Evolutionary conservation across 2,113 vertebrate species (phyloP).

Genomic region (Lynx canadensis): DNA sequence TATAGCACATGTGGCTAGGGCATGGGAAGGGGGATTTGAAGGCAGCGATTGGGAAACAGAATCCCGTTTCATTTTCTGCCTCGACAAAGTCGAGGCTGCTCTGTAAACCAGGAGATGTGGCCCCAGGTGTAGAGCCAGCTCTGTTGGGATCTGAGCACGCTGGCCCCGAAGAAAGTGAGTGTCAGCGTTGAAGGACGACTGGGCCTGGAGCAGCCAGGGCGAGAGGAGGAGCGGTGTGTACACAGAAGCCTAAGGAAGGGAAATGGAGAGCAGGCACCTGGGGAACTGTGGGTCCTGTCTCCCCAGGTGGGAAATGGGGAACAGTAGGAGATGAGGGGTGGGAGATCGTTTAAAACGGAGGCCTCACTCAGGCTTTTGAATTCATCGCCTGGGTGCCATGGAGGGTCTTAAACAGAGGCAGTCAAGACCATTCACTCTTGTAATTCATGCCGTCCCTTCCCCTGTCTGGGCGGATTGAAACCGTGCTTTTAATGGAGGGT

Average conservation of each 20-base stretch:
- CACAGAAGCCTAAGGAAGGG: not conserved
- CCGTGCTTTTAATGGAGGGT: not conserved
- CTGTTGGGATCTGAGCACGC: not conserved
- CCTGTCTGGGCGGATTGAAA: not conserved
- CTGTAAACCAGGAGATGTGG: not conserved
- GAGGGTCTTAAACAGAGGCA: not conserved
- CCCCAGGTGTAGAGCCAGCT: not conserved
- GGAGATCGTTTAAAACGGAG: not conserved
- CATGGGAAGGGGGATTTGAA: not conserved
- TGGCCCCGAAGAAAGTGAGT: not conserved
- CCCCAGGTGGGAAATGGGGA: not conserved
- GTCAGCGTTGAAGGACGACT: not conserved
- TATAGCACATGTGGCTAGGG: not conserved
- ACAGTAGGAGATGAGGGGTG: not conserved
- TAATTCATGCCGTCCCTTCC: fast-evolving
- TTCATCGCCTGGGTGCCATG: not conserved
- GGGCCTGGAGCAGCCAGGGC: not conserved
- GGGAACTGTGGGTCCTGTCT: not conserved
- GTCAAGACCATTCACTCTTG: not conserved
- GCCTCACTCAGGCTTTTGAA: not conserved
- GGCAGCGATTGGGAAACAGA: not conserved
- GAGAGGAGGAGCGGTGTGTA: not conserved
- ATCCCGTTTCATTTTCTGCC: not conserved
- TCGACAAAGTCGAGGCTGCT: not conserved
- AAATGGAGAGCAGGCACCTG: not conserved